Conservation (phyloP, 1,140 invertebrate genomes). For the Charaxes varanes region DNA sequence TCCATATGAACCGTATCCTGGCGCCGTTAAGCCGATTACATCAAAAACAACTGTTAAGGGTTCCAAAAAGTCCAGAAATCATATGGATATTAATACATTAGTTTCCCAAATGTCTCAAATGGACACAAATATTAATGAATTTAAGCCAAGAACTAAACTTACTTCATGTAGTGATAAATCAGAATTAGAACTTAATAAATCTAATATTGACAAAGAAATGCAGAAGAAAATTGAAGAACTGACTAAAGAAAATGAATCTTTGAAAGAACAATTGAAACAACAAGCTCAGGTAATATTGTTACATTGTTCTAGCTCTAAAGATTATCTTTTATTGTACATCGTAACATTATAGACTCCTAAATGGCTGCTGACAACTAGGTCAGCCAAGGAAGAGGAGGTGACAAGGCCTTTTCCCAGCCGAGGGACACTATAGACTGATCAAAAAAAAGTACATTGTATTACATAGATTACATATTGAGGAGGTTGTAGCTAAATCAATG, state of each 20-base stretch:
- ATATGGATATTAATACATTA: conserved; percentile 81
- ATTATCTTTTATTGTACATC: too few relatives aligned
- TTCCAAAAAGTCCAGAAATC: conserved; percentile 75
- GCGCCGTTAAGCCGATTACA: conserved; percentile 86
- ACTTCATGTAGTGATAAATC: conserved; percentile 73
- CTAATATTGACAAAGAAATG: conserved; percentile 46
- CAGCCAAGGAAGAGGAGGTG: too few relatives aligned
- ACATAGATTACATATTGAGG: too few relatives aligned
- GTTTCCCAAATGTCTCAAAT: conserved; percentile 80
- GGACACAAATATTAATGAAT: conserved; percentile 72
- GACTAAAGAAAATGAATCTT: conserved; percentile 49
- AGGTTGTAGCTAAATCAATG: too few relatives aligned
- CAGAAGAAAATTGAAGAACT: conserved; percentile 53
- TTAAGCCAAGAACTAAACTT: conserved; percentile 55
- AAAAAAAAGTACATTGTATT: too few relatives aligned
- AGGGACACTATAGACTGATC: too few relatives aligned
- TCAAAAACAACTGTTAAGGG: conserved; percentile 66
- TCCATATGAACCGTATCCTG: conserved; percentile 92
- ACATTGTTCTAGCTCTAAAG: neutral
- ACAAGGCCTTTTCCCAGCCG: too few relatives aligned
- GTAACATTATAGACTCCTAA: too few relatives aligned
- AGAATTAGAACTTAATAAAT: conserved; percentile 24
- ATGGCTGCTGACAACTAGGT: too few relatives aligned
- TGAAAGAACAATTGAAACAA: conserved; percentile 69
- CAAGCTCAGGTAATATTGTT: conserved; percentile 58